Evolutionary conservation across 2,113 vertebrate genomes (phyloP).

Genomic region (Corydoras sp.): DNA sequence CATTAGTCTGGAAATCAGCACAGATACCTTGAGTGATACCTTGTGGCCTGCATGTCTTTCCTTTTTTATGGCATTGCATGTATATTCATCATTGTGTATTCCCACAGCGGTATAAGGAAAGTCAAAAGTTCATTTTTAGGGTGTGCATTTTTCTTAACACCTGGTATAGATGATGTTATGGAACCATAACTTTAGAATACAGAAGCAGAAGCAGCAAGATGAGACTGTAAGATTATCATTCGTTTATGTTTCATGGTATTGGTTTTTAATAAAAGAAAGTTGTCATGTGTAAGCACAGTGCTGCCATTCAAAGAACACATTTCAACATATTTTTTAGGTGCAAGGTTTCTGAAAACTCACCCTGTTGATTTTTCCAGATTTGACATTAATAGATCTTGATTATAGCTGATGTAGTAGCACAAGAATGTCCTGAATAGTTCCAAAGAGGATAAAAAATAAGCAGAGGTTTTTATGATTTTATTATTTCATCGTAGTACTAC

Average conservation of each 20-base stretch:
- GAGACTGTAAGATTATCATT: not conserved
- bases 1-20: conserved; percentile 21
- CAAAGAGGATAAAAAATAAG: too few species aligned
- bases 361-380: not conserved
- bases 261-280: too few species aligned
- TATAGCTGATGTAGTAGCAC: conserved; percentile 4
- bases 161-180: not conserved
- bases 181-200: not conserved
- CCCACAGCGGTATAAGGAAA: conserved; percentile 1
- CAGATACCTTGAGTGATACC: conserved; percentile 10
- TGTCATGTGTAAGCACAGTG: not conserved
- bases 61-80: not conserved
- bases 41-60: not conserved
- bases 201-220: not conserved
- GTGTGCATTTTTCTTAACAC: conserved; percentile 1
- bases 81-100: conserved; percentile 10
- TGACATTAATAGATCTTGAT: conserved; percentile 19
- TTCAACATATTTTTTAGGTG: conserved; percentile 19
- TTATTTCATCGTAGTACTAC: too few species aligned
- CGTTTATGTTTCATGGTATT: not conserved
- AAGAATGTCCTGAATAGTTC: not conserved
- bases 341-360: not conserved
- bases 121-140: not conserved
- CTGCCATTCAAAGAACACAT: conserved; percentile 21
- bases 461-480: too few species aligned